Evolutionary conservation across 53 echinoderm and acorn worm genomes (phyloP).

Genomic region (Patiria pectinifera): DNA sequence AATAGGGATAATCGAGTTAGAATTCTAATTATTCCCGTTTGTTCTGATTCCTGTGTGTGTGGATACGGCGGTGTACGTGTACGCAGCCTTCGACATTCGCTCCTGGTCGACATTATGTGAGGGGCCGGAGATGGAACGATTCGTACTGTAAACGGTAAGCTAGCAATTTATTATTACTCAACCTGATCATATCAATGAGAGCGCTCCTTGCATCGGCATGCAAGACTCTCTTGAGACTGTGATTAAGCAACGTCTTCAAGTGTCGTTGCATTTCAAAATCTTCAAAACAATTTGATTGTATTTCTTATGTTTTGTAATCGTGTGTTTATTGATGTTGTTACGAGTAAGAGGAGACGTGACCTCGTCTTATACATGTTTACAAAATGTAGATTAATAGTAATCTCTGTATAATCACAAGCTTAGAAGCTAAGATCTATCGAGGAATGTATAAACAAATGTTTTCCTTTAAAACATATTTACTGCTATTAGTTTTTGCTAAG

Average conservation of each 20-base stretch:
- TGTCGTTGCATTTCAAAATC: too few species aligned
- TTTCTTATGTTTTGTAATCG: too few species aligned
- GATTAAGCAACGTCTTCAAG: neutral
- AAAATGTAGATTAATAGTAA: too few species aligned
- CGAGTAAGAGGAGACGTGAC: too few species aligned
- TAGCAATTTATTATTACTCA: neutral
- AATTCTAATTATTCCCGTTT: slow-evolving; percentile 49
- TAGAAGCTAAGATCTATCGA: too few species aligned
- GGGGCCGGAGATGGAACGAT: slow-evolving; percentile 1
- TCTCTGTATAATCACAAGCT: too few species aligned
- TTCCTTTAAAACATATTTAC: too few species aligned
- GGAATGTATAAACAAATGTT: too few species aligned
- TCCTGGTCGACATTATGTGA: slow-evolving; percentile 32
- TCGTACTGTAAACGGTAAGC: slow-evolving; percentile 39
- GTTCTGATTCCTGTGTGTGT: neutral
- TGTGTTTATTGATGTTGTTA: too few species aligned
- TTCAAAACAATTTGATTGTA: too few species aligned
- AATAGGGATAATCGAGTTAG: slow-evolving; percentile 55
- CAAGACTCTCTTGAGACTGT: neutral
- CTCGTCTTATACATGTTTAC: too few species aligned
- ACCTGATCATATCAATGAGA: neutral
- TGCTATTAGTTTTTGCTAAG: too few species aligned
- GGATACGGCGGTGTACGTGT: neutral
- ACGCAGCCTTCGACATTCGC: neutral
- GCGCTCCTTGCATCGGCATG: neutral